phyloP scores from a whole-genome alignment of 2,113 vertebrate species.

The Varanus salvator region DNA sequence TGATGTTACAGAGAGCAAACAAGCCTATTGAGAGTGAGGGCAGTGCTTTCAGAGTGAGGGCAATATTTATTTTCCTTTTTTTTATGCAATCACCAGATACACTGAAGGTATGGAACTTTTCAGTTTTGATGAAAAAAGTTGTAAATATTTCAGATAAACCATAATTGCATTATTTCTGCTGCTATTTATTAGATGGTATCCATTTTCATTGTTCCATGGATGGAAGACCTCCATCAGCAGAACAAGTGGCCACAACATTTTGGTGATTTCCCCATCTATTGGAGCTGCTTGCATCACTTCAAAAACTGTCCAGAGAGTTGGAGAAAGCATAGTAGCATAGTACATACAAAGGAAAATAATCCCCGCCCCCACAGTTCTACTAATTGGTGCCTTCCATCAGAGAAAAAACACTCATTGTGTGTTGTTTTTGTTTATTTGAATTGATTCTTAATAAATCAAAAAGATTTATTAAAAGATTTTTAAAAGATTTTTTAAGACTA shows the following conservation, averaged over 20 bases:
- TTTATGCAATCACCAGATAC: too few relatives aligned
- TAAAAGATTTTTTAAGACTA: too few relatives aligned
- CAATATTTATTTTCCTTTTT: not conserved
- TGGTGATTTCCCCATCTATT: too few relatives aligned
- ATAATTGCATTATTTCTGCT: conserved; percentile 26
- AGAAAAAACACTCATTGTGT: not conserved
- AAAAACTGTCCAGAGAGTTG: too few relatives aligned
- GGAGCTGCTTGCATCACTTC: too few relatives aligned
- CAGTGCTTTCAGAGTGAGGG: not conserved
- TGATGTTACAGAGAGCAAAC: not conserved
- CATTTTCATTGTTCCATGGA: not conserved
- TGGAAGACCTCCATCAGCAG: not conserved
- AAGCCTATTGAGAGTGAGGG: not conserved
- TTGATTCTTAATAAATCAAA: too few relatives aligned
- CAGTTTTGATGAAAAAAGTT: not conserved
- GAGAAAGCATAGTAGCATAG: too few relatives aligned
- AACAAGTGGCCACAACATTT: not conserved
- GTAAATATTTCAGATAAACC: conserved; percentile 26
- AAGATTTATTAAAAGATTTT: too few relatives aligned
- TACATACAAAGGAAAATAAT: not conserved
- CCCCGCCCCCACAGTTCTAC: not conserved
- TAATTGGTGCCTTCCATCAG: not conserved
- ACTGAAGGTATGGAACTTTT: not conserved
- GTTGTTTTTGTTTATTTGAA: too few relatives aligned
- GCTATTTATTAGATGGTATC: not conserved